Conservation (phyloP, 2,113 vertebrate genomes). For the Aphyosemion australe region DNA sequence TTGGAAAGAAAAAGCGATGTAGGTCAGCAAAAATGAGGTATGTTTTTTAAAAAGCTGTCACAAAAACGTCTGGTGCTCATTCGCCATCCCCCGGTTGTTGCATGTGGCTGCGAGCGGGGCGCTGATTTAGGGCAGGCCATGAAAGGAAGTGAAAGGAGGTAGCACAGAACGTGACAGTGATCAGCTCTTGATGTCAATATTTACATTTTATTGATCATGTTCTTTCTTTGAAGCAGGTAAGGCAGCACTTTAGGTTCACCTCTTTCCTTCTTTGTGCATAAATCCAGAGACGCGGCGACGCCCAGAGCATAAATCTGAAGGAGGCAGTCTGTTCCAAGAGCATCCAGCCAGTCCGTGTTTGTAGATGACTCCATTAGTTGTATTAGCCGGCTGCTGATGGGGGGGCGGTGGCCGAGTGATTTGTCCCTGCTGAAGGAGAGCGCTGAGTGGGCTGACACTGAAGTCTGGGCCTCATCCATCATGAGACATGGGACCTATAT, state of each 20-base stretch:
- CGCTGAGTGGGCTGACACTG: conserved; percentile 63
- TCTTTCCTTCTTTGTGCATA: neutral
- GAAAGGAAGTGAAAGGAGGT: conserved; percentile 12
- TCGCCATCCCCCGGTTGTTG: conserved; percentile 49
- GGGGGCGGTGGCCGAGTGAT: conserved; percentile 52
- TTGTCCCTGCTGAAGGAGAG: conserved; percentile 61
- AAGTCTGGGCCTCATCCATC: conserved; percentile 68
- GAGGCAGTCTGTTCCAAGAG: conserved; percentile 35
- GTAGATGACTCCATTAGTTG: conserved; percentile 67
- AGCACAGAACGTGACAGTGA: conserved; percentile 23
- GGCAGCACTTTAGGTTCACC: neutral
- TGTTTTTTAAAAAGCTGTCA: conserved; percentile 58
- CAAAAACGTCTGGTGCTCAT: conserved; percentile 55
- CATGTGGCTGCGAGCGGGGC: conserved; percentile 36
- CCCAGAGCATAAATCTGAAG: conserved; percentile 26
- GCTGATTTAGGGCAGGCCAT: conserved; percentile 50
- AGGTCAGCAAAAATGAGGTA: conserved; percentile 67
- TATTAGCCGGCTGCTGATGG: conserved; percentile 53
- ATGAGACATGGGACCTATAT: conserved; percentile 53
- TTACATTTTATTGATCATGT: conserved; percentile 15
- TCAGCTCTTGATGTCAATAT: conserved; percentile 16
- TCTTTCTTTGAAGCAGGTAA: conserved; percentile 4
- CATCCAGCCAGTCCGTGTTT: conserved; percentile 29
- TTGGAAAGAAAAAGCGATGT: conserved; percentile 72
- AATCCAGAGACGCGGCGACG: conserved; percentile 32